Percentiles rank a stretch among this genome's conserved stretches.
These are phyloP conservation scores for Brachyopa scutellaris DNA, from an alignment of 2,888 invertebrate species.

Conservation along the genomic window DNA sequence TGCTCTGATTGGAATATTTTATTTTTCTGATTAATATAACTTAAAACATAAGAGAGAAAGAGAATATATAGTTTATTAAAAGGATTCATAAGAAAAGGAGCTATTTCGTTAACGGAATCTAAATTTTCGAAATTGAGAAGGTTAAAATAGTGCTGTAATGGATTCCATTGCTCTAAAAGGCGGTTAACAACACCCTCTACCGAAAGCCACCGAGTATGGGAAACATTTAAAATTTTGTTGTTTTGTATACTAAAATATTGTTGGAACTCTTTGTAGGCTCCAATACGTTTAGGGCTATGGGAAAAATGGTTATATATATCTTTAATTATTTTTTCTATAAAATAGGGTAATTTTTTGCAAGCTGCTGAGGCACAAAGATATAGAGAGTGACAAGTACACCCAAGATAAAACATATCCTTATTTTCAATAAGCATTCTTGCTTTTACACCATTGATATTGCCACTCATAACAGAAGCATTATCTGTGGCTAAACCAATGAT, in stretches of 20 bases:
- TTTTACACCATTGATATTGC: conserved; percentile 13
- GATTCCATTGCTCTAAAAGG: background rate
- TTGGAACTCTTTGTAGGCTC: background rate
- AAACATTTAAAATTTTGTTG: background rate
- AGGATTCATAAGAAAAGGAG: too few relatives aligned
- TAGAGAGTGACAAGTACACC: conserved; percentile 39
- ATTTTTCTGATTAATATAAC: too few relatives aligned
- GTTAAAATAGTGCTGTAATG: background rate
- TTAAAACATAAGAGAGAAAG: too few relatives aligned
- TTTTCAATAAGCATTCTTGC: conserved; percentile 10
- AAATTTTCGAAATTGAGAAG: background rate
- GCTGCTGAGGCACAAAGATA: conserved; percentile 33
- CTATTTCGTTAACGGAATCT: too few relatives aligned
- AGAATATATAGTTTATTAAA: too few relatives aligned
- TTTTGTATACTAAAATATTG: background rate
- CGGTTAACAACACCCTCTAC: background rate
- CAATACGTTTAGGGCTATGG: background rate
- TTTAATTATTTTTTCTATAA: conserved; percentile 27
- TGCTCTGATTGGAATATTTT: too few relatives aligned
- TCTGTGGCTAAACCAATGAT: conserved; percentile 39
- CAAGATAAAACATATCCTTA: conserved; percentile 37
- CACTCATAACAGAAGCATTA: conserved; percentile 32
- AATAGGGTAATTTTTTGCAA: background rate
- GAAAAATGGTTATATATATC: conserved; percentile 31
- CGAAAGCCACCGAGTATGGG: background rate